These are phyloP conservation scores for Fratercula arctica DNA, from an alignment of 2,797 vertebrate genomes.

Conservation along the genomic window DNA sequence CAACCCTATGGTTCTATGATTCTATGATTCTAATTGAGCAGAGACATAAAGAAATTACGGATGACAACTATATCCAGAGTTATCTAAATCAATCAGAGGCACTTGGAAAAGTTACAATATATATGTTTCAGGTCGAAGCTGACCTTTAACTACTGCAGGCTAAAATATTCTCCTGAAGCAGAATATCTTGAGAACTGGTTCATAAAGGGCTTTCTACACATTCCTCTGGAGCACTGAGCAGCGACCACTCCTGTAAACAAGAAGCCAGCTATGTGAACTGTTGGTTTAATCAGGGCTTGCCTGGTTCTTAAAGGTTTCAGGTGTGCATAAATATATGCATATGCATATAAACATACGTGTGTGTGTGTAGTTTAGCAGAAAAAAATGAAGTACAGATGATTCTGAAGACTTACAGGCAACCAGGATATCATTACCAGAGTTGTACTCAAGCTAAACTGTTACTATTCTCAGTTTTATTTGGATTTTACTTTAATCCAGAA, in stretches of 20 bases:
- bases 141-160: not conserved
- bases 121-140: not conserved
- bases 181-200: not conserved
- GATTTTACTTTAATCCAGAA: conserved; percentile 9
- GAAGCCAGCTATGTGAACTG: not conserved
- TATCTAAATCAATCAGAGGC: not conserved
- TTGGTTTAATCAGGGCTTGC: not conserved
- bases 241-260: not conserved
- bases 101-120: not conserved
- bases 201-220: not conserved
- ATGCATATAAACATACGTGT: not conserved
- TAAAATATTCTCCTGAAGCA: not conserved
- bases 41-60: not conserved
- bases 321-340: not conserved
- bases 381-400: conserved; percentile 6
- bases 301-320: not conserved
- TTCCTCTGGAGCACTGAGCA: not conserved
- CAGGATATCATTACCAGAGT: not conserved
- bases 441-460: not conserved
- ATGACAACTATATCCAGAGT: not conserved
- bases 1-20: no score
- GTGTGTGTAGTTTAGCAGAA: not conserved
- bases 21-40: not conserved
- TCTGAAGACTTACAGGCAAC: not conserved
- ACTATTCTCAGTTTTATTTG: conserved; percentile 34